Percentiles rank a stretch among this genome's conserved stretches.
Conservation (phyloP, 2,113 vertebrate genomes). For the Tauraco erythrolophus region DNA sequence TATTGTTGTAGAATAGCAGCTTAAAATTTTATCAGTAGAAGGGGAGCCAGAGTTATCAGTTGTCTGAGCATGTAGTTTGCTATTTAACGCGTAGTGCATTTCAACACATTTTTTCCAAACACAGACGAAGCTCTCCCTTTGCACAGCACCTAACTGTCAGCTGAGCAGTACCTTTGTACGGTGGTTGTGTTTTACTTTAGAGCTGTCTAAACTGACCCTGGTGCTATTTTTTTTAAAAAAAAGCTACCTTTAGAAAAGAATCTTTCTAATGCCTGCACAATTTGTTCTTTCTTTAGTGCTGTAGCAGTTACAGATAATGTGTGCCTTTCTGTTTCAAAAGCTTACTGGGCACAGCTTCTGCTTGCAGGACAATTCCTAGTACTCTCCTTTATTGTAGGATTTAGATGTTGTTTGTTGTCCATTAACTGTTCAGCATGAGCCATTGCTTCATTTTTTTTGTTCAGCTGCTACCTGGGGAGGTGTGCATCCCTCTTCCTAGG, state of each 20-base stretch:
- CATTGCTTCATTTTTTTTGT: background rate
- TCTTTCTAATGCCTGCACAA: background rate
- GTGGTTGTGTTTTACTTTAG: background rate
- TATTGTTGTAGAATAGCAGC: background rate
- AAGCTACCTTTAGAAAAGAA: background rate
- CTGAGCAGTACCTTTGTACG: background rate
- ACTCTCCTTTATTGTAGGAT: background rate
- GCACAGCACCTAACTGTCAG: background rate
- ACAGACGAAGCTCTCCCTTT: rapidly evolving
- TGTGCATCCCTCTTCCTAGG: background rate
- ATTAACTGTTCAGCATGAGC: background rate
- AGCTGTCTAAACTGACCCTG: background rate
- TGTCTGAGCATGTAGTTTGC: background rate
- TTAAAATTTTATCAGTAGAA: background rate
- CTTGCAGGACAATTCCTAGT: background rate
- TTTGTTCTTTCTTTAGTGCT: background rate
- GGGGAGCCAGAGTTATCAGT: background rate
- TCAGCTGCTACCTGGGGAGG: background rate
- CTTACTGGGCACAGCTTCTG: background rate
- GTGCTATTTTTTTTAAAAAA: background rate
- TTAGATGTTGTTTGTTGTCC: background rate
- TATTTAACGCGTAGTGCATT: background rate
- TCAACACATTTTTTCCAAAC: background rate
- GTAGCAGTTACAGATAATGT: background rate
- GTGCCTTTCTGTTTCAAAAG: background rate